A percentile compares a stretch with the other conserved stretches of the same genome.
These are phyloP conservation scores for Drosophila greeni DNA, from an alignment of 2,888 invertebrate genomes.

Conservation along the genomic window DNA sequence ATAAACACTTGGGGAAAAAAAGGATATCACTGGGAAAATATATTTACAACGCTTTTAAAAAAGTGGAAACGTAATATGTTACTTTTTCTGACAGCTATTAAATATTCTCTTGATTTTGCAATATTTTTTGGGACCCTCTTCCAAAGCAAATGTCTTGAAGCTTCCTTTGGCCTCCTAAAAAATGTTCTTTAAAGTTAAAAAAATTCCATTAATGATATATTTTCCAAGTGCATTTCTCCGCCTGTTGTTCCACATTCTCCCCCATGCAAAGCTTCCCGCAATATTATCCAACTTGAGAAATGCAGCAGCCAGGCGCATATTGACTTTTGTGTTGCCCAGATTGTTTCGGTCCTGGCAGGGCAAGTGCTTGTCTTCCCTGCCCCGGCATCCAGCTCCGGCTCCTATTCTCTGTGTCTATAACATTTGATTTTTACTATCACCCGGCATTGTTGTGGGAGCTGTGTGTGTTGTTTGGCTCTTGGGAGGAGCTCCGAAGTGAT, in stretches of 20 bases:
- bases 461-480: slow-evolving; percentile 16
- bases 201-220: neutral
- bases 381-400: neutral
- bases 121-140: neutral
- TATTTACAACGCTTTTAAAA: neutral
- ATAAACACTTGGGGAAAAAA: neutral
- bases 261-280: slow-evolving; percentile 38
- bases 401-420: slow-evolving; percentile 44
- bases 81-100: neutral
- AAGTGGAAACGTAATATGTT: neutral
- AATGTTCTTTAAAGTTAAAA: neutral
- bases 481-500: slow-evolving; percentile 20
- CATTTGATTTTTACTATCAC: slow-evolving; percentile 70
- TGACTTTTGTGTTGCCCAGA: slow-evolving; percentile 51
- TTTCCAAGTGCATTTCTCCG: slow-evolving; percentile 6
- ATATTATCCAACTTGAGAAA: slow-evolving; percentile 63
- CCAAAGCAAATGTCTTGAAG: neutral
- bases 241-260: slow-evolving; percentile 1
- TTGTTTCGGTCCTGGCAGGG: slow-evolving; percentile 27
- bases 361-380: neutral
- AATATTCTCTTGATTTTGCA: neutral
- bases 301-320: slow-evolving; percentile 59
- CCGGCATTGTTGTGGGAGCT: slow-evolving; percentile 57
- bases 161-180: neutral
- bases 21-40: neutral